A percentile compares a stretch with the other conserved stretches of the same genome.
Conservation (phyloP, 2,888 invertebrate genomes). For the Gandaritis pyraliata region DNA sequence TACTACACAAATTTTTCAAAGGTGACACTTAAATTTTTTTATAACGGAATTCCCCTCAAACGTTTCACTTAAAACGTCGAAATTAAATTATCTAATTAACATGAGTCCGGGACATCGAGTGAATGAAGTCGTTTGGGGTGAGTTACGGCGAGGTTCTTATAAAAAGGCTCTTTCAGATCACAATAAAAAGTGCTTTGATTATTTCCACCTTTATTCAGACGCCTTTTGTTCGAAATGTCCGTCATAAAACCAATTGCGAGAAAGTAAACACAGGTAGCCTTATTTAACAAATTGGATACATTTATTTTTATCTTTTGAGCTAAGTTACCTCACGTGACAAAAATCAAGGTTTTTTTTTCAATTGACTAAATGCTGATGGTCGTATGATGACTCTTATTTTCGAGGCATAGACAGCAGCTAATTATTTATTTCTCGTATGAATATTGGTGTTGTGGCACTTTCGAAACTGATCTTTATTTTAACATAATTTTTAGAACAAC, state of each 20-base stretch:
- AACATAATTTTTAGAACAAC: too few species aligned
- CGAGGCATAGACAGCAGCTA: too few species aligned
- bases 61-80: constrained; percentile 57
- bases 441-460: too few species aligned
- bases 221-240: constrained; percentile 30
- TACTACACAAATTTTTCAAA: constrained; percentile 17
- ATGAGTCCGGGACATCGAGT: constrained; percentile 59
- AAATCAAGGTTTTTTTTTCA: too few species aligned
- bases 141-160: constrained; percentile 59
- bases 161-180: constrained; percentile 53
- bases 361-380: too few species aligned
- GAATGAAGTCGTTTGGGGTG: constrained; percentile 63
- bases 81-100: constrained; percentile 70
- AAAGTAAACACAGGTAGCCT: neutral
- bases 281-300: neutral
- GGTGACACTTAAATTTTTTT: constrained; percentile 30
- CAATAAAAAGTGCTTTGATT: constrained; percentile 52
- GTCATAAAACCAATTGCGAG: constrained; percentile 23
- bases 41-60: constrained; percentile 50
- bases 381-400: too few species aligned
- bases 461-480: too few species aligned
- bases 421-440: too few species aligned
- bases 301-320: too few species aligned
- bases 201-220: constrained; percentile 45
- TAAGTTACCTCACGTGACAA: too few species aligned